Conservation (phyloP, 2,797 vertebrate species). For the Erethizon dorsatum region DNA sequence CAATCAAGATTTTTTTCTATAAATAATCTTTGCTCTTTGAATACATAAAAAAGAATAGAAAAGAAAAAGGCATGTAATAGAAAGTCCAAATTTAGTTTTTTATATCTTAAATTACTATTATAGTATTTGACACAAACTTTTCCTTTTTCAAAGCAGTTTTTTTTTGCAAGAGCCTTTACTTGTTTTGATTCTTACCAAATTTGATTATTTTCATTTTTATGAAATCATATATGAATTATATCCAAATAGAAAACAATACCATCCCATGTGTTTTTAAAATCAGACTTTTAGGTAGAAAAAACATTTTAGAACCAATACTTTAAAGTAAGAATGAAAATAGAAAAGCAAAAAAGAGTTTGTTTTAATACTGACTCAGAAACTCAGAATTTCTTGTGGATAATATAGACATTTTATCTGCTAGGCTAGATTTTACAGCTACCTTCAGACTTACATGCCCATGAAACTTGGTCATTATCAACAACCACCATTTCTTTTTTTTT, state of each 20-base stretch:
- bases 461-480: not conserved
- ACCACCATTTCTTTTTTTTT: not conserved
- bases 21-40: not conserved
- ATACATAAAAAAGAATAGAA: not conserved
- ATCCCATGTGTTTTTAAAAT: not conserved
- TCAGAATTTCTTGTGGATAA: not conserved
- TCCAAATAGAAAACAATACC: not conserved
- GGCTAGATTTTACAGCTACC: not conserved
- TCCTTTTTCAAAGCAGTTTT: not conserved
- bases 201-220: slow-evolving; percentile 14
- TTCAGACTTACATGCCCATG: not conserved
- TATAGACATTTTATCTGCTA: not conserved
- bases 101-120: not conserved
- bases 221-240: not conserved
- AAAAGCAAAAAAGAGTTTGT: not conserved
- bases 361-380: not conserved
- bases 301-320: not conserved
- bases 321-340: not conserved
- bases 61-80: not conserved
- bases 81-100: not conserved
- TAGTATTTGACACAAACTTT: not conserved
- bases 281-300: not conserved
- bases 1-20: not conserved
- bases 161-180: not conserved
- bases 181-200: slow-evolving; percentile 33